Percentiles rank a stretch among this genome's conserved stretches.
Evolutionary conservation across 2,797 vertebrate genomes (phyloP).

Genomic region (Taenioides sp.): DNA sequence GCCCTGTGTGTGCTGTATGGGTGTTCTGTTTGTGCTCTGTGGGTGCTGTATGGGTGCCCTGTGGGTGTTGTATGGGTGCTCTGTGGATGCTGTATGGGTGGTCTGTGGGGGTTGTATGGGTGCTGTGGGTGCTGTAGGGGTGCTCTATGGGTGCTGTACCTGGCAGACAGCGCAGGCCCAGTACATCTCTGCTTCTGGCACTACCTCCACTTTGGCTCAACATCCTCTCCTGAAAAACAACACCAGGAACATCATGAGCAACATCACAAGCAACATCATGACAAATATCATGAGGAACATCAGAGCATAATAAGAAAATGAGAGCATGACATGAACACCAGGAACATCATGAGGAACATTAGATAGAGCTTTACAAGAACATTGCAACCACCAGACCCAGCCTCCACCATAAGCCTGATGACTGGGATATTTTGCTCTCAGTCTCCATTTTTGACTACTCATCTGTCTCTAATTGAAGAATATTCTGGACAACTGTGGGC

Average conservation of each 20-base stretch:
- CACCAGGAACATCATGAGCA: slow-evolving; percentile 4
- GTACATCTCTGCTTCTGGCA: slow-evolving; percentile 73
- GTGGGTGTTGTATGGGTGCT: no score
- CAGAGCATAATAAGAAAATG: not conserved
- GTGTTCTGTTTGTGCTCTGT: slow-evolving; percentile 18
- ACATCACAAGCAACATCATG: not conserved
- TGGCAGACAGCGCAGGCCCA: slow-evolving; percentile 79
- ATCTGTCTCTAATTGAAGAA: no score
- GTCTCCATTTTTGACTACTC: no score
- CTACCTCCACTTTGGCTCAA: slow-evolving; percentile 73
- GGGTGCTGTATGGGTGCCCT: no score
- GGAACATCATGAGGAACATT: not conserved
- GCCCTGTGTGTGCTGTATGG: not conserved
- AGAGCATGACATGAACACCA: not conserved
- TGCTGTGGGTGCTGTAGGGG: not conserved
- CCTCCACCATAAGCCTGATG: no score
- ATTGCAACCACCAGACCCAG: no score
- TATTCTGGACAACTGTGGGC: no score
- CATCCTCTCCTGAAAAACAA: slow-evolving; percentile 76
- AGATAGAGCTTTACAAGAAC: no score
- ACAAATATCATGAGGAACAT: not conserved
- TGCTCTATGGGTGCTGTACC: slow-evolving; percentile 50
- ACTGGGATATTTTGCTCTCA: no score
- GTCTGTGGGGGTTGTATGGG: no score
- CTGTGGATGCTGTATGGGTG: no score